A percentile compares a stretch with the other conserved stretches of the same genome.
Evolutionary conservation across 2,888 invertebrate species (phyloP).

Genomic region (Nomada hirtipes): DNA sequence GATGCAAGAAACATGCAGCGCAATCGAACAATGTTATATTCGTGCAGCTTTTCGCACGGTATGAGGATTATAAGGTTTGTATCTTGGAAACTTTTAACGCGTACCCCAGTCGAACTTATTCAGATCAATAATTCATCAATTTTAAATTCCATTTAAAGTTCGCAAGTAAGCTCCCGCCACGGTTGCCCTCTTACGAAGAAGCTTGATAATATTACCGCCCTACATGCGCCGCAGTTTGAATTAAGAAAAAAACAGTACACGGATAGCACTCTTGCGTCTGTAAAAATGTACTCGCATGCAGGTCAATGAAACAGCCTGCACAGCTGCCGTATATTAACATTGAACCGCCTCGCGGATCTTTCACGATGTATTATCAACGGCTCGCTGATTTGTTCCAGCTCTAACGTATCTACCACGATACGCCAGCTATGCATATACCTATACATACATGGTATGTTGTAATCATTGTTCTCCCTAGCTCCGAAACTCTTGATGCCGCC

Average conservation of each 20-base stretch:
- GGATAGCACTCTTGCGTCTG: not conserved
- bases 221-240: not conserved
- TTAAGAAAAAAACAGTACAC: not conserved
- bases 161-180: not conserved
- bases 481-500: constrained; percentile 8
- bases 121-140: constrained; percentile 41
- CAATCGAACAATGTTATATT: not conserved
- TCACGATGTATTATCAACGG: constrained; percentile 63
- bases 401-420: constrained; percentile 36
- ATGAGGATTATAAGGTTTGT: constrained; percentile 23
- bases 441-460: constrained; percentile 3
- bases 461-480: constrained; percentile 28
- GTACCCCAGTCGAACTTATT: constrained; percentile 24
- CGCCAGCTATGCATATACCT: not conserved
- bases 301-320: not conserved
- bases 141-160: constrained; percentile 44
- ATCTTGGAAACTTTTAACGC: constrained; percentile 15
- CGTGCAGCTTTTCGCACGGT: not conserved
- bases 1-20: not conserved
- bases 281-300: not conserved
- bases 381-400: constrained; percentile 58
- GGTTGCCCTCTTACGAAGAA: not conserved
- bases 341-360: constrained; percentile 42
- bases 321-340: constrained; percentile 35
- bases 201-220: not conserved